Base-by-base conservation (phyloP, 2,888 invertebrate genomes). In the Lathronympha strigana region DNA sequence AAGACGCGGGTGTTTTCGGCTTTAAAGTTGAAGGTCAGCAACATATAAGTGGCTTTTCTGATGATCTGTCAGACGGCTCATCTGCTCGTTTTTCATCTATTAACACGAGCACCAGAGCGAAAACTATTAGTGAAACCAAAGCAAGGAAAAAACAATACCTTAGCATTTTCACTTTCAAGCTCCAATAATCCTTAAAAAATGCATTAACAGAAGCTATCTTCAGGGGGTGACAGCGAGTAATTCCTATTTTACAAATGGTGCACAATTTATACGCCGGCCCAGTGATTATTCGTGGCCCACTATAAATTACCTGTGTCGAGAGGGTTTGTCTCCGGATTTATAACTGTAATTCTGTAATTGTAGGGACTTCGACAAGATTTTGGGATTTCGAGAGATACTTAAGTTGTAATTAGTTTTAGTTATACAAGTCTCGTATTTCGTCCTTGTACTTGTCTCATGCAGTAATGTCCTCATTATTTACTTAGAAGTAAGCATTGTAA, bases 171-270 rank as follows among this genome's bases (percentile, higher is more conserved):
- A 63, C 31, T 43, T 51, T 33, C 25, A 45, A 19, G 45, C 45
- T 31, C 47, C 66, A 50, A 15, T 57, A 40, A 25, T 17, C n/a
- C 40, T 13, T 21, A 36, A 43, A 43, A 47, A 47, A 61, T 28
- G 47, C 54, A 66, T 49, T 60, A 49, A 54, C 55, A 49, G 38
- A 57, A 53, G 66, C 53, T 66, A 66, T 68, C 67, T 64, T 19
- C 61, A n/a, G 73, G 74, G 81, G 84, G 84, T 79, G 88, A 88
- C 87, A 86, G 82, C 81, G 75, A 84, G 88, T 89, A 88, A 90
- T 90, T 86, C 90, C 87, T 88, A 90, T 91, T 92, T 90, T 88
- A 90, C 90, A 91, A 92, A 91, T 89, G 91, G 88, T 79, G 78
- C 83, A 87, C 85, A 83, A 92, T 92, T 92, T 92, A 92, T 91